Percentiles rank a stretch among this genome's conserved stretches.
Evolutionary conservation across 1,140 invertebrate species (phyloP).

Genomic region (Apis dorsata): DNA sequence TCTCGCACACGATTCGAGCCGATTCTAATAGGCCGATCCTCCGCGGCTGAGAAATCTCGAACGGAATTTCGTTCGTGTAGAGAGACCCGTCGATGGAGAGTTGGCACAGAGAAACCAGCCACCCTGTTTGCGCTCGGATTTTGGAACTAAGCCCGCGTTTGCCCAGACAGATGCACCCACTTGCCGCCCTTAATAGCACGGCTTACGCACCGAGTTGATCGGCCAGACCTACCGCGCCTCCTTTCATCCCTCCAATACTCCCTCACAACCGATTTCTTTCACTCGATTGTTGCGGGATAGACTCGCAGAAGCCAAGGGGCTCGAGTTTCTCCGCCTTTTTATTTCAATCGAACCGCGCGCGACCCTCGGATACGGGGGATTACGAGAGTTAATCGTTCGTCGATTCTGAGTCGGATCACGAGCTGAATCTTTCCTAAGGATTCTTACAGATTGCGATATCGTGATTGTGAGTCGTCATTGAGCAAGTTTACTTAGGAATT

Average conservation of each 20-base stretch:
- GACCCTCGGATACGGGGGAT: conserved; percentile 46
- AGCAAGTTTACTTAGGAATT: too few species aligned
- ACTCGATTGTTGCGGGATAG: conserved; percentile 46
- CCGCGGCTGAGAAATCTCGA: conserved; percentile 1
- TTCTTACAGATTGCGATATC: neutral
- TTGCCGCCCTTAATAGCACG: conserved; percentile 69
- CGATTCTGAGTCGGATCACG: conserved; percentile 1
- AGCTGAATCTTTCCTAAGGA: neutral
- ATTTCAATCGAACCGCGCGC: conserved; percentile 52
- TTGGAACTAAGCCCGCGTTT: conserved; percentile 72
- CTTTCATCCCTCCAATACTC: conserved; percentile 48
- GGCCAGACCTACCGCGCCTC: conserved; percentile 31
- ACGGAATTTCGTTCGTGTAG: conserved; percentile 6
- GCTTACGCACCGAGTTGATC: conserved; percentile 66
- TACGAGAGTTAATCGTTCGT: conserved; percentile 57
- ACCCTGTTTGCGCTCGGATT: conserved; percentile 69
- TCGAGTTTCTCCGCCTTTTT: conserved; percentile 38
- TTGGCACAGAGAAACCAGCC: conserved; percentile 50
- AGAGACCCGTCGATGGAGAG: neutral
- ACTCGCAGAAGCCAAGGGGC: conserved; percentile 24
- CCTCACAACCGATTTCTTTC: conserved; percentile 39
- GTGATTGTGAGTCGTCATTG: too few species aligned
- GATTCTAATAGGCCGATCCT: neutral
- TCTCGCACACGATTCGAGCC: conserved; percentile 1
- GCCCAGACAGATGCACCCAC: conserved; percentile 73